A percentile compares a stretch with the other conserved stretches of the same genome.
phyloP scores from a whole-genome alignment of 1,140 invertebrate species.

The Pogonomyrmex barbatus region DNA sequence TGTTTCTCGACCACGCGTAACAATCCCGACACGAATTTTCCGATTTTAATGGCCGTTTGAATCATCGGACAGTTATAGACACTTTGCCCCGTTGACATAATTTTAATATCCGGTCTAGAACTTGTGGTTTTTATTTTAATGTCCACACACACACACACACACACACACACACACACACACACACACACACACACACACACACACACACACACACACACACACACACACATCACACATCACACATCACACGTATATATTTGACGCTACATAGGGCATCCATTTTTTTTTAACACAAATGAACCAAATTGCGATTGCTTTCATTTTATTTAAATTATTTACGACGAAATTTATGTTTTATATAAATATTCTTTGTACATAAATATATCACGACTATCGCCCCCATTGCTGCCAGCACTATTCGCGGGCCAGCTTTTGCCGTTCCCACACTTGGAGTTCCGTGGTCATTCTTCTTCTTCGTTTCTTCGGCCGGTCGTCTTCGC shows the following conservation, averaged over 20 bases:
- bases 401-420: conserved; percentile 32
- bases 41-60: background rate
- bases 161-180: background rate
- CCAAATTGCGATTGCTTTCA: background rate
- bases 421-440: conserved; percentile 67
- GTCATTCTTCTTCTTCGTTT: conserved; percentile 71
- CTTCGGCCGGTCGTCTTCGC: conserved; percentile 58
- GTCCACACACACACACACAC: background rate
- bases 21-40: background rate
- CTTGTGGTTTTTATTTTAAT: background rate
- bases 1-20: background rate
- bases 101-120: background rate
- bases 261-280: background rate
- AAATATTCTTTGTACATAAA: background rate
- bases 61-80: conserved; percentile 26
- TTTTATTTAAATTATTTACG: background rate
- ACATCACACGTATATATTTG: too few species aligned
- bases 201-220: background rate
- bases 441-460: conserved; percentile 73
- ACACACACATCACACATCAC: too few species aligned
- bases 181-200: background rate
- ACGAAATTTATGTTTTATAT: background rate
- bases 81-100: background rate
- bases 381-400: background rate
- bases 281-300: background rate